Conservation (phyloP, 2,888 invertebrate species). For the Plemyria rubiginata region DNA sequence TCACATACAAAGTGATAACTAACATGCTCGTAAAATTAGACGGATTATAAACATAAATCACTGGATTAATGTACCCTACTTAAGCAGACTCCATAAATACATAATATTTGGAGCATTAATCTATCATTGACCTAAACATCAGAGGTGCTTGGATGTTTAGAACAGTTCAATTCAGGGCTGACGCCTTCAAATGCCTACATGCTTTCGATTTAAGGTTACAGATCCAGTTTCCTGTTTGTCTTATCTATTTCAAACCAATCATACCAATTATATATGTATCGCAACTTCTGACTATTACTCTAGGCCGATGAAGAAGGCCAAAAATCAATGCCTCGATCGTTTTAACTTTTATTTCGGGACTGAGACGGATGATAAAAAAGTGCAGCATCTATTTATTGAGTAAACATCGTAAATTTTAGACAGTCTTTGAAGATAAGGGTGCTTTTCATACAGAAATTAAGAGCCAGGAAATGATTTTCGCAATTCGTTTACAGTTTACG, state of each 20-base stretch:
- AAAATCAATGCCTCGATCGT: constrained; percentile 62
- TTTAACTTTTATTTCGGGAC: constrained; percentile 61
- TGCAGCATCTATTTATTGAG: constrained; percentile 60
- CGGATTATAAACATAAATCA: constrained; percentile 17
- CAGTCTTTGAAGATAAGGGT: constrained; percentile 57
- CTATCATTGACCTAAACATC: constrained; percentile 48
- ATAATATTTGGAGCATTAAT: constrained; percentile 35
- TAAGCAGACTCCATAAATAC: constrained; percentile 25
- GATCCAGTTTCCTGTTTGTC: constrained; percentile 49
- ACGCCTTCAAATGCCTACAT: constrained; percentile 45
- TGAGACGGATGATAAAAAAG: constrained; percentile 56
- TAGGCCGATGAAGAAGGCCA: constrained; percentile 66
- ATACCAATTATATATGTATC: constrained; percentile 61
- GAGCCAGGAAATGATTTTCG: constrained; percentile 42
- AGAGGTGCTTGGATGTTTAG: constrained; percentile 34
- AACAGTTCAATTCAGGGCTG: constrained; percentile 43
- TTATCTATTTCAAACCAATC: constrained; percentile 51
- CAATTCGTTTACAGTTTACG: constrained; percentile 38
- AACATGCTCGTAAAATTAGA: constrained; percentile 13
- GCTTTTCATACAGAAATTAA: constrained; percentile 39
- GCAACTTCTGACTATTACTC: constrained; percentile 64
- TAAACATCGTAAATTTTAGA: constrained; percentile 63
- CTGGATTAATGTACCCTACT: constrained; percentile 8
- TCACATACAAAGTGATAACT: not conserved
- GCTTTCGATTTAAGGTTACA: constrained; percentile 45